A percentile compares a stretch with the other conserved stretches of the same genome.
phyloP scores from a whole-genome alignment of 1,140 invertebrate genomes.

The Trigoniulus corallinus region DNA sequence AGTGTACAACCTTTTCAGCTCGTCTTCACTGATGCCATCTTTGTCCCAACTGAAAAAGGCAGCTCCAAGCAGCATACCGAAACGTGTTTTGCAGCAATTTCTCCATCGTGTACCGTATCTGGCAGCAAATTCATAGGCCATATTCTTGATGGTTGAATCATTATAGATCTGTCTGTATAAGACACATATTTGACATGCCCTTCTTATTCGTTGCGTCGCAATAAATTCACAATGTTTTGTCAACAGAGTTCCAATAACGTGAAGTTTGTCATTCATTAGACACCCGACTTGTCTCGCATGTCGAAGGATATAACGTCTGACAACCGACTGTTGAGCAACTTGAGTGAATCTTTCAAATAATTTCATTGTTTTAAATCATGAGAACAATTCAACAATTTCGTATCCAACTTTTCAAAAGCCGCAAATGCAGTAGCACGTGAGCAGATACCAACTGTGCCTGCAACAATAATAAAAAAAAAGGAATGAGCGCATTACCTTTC shows the following conservation, averaged over 20 bases:
- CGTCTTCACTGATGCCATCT: slow-evolving; percentile 2
- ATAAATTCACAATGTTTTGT: slow-evolving; percentile 7
- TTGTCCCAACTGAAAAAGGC: slow-evolving; percentile 6
- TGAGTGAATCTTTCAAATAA: too few species aligned
- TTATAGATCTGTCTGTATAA: slow-evolving; percentile 4
- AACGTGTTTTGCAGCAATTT: neutral
- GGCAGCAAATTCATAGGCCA: neutral
- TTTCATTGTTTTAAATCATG: too few species aligned
- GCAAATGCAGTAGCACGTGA: too few species aligned
- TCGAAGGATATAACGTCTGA: too few species aligned
- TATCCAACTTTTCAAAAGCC: too few species aligned
- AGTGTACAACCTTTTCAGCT: neutral
- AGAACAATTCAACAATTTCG: too few species aligned
- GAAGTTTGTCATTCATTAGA: neutral
- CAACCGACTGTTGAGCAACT: too few species aligned
- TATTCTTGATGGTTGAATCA: neutral
- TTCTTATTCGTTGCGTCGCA: slow-evolving; percentile 1
- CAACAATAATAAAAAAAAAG: too few species aligned
- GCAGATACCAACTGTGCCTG: too few species aligned
- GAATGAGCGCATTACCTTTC: too few species aligned
- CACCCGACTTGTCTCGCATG: too few species aligned
- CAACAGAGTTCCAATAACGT: neutral
- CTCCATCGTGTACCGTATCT: neutral
- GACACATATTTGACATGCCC: slow-evolving; percentile 3
- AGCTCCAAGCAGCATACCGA: slow-evolving; percentile 2